These are phyloP conservation scores for Drosophila sturtevanti DNA, from an alignment of 1,140 invertebrate genomes.

Conservation along the genomic window DNA sequence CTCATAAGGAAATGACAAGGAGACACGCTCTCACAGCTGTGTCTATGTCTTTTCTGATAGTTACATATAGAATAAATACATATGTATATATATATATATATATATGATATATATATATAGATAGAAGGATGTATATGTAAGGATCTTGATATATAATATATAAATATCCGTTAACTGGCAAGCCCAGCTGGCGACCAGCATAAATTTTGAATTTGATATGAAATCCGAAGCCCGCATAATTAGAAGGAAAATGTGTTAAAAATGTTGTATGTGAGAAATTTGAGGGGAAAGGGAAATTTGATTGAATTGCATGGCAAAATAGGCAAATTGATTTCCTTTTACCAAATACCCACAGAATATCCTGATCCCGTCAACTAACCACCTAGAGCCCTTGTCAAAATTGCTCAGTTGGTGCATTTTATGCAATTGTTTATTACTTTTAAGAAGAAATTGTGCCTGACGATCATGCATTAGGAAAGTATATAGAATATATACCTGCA, in stretches of 20 bases:
- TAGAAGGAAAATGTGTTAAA: slow-evolving; percentile 52
- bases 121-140: slow-evolving; percentile 5
- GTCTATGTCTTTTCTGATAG: slow-evolving; percentile 5
- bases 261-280: slow-evolving; percentile 5
- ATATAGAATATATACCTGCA: not conserved
- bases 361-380: slow-evolving; percentile 40
- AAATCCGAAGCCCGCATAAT: slow-evolving; percentile 68
- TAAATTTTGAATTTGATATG: slow-evolving; percentile 64
- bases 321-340: slow-evolving; percentile 38
- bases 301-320: slow-evolving; percentile 53
- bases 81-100: not conserved
- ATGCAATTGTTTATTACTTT: no score
- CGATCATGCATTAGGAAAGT: no score
- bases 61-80: slow-evolving; percentile 13
- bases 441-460: no score
- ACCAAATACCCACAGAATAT: slow-evolving; percentile 13
- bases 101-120: no score
- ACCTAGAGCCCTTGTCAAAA: slow-evolving; percentile 38
- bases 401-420: slow-evolving; percentile 37
- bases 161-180: slow-evolving; percentile 47
- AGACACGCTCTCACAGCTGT: slow-evolving; percentile 48
- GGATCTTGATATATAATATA: slow-evolving; percentile 30
- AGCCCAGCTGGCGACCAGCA: slow-evolving; percentile 70
- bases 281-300: slow-evolving; percentile 15
- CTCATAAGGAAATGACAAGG: slow-evolving; percentile 38